phyloP scores from a whole-genome alignment of 1,140 invertebrate genomes.

The Drosophila arawakana region DNA sequence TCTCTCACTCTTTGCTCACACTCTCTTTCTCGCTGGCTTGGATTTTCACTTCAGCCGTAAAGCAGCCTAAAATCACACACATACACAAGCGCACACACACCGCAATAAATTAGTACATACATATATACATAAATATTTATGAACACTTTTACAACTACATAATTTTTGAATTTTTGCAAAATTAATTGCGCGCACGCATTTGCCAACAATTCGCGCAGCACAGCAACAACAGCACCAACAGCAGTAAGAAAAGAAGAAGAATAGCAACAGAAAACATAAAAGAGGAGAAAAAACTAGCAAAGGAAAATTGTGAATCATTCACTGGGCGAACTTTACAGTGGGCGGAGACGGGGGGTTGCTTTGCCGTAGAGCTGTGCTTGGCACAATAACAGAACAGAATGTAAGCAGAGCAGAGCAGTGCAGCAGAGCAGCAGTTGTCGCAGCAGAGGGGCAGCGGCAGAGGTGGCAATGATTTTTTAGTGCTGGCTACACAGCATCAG shows the following conservation, averaged over 20 bases:
- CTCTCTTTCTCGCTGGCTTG: constrained; percentile 46
- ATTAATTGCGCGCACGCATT: constrained; percentile 79
- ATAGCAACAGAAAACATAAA: constrained; percentile 39
- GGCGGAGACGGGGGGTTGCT: constrained; percentile 47
- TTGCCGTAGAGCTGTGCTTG: constrained; percentile 45
- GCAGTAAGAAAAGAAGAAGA: constrained; percentile 31
- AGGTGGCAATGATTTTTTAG: constrained; percentile 40
- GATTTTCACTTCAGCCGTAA: constrained; percentile 70
- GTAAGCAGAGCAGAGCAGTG: constrained; percentile 23
- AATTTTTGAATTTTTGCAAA: constrained; percentile 55
- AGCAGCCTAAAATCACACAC: constrained; percentile 62
- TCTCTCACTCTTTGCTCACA: constrained; percentile 26
- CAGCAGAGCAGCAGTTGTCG: constrained; percentile 12
- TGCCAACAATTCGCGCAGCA: constrained; percentile 41
- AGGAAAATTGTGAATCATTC: constrained; percentile 81
- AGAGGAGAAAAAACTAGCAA: constrained; percentile 46
- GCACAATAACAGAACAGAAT: constrained; percentile 64
- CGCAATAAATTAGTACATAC: constrained; percentile 41
- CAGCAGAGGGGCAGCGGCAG: constrained; percentile 20
- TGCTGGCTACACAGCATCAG: constrained; percentile 59
- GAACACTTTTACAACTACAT: constrained; percentile 63
- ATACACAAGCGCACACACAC: constrained; percentile 34
- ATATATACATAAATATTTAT: constrained; percentile 49
- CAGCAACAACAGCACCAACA: constrained; percentile 39
- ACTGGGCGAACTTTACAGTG: constrained; percentile 55